Percentiles rank a stretch among this genome's conserved stretches.
These are phyloP conservation scores for Tinamus major DNA, from an alignment of 2,797 vertebrate species.

Conservation along the genomic window DNA sequence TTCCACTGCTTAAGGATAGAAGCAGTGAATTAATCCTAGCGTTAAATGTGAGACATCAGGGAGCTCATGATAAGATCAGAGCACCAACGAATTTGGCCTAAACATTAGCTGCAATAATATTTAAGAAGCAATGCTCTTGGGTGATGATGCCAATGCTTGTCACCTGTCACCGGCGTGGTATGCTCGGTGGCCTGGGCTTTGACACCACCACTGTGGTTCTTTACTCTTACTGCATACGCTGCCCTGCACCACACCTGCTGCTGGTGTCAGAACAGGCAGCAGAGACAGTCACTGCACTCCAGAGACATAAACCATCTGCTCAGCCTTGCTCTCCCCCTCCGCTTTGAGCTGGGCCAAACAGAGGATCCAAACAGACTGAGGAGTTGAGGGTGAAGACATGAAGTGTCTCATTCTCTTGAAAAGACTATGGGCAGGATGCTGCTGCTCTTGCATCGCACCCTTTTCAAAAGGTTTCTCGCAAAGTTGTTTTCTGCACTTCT, in stretches of 20 bases:
- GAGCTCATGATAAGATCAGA: background rate
- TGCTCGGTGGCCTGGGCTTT: background rate
- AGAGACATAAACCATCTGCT: background rate
- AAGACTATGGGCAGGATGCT: background rate
- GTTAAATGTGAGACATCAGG: background rate
- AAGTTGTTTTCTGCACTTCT: background rate
- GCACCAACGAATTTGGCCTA: background rate
- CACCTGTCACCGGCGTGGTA: background rate
- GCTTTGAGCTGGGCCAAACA: background rate
- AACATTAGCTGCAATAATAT: background rate
- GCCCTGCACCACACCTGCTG: background rate
- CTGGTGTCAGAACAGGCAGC: background rate
- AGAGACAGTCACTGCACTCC: background rate
- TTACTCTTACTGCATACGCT: background rate
- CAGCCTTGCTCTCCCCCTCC: background rate
- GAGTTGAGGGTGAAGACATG: background rate
- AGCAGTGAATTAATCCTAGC: background rate
- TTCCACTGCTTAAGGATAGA: background rate
- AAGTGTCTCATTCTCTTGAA: background rate
- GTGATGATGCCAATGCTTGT: background rate
- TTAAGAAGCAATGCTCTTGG: background rate
- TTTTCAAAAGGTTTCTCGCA: background rate
- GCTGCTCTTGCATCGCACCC: fast-evolving
- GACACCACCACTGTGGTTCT: background rate
- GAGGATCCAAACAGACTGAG: background rate